Conservation (phyloP, 2,113 vertebrate genomes). For the Corythaeola cristata region DNA sequence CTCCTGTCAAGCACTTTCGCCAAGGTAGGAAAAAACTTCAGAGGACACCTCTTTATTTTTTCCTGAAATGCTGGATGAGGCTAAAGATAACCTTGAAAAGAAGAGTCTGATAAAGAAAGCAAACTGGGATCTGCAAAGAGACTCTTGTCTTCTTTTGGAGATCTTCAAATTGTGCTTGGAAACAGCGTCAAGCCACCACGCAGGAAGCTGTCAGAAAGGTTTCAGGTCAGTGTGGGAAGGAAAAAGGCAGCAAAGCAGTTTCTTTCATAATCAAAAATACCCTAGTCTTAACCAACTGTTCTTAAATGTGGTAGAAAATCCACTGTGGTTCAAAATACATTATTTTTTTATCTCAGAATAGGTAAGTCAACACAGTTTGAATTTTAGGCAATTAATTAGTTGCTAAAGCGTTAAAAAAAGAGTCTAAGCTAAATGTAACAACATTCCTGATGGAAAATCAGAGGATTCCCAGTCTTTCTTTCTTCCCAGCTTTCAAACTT, state of each 20-base stretch:
- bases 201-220: background rate
- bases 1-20: background rate
- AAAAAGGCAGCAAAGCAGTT: background rate
- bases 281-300: background rate
- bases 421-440: background rate
- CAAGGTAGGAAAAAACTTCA: background rate
- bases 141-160: background rate
- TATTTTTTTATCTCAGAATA: background rate
- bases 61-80: background rate
- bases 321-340: background rate
- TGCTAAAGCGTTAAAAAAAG: background rate
- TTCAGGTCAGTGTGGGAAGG: background rate
- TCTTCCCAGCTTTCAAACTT: background rate
- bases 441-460: background rate
- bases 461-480: background rate
- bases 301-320: background rate
- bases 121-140: slow-evolving; percentile 13
- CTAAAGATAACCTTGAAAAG: slow-evolving; percentile 44
- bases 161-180: background rate
- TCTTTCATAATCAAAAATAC: background rate
- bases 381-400: background rate
- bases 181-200: background rate
- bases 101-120: slow-evolving; percentile 28
- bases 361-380: background rate
- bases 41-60: slow-evolving; percentile 5